Evolutionary conservation across 2,888 invertebrate genomes (phyloP), one percentile per base, ranked within the genome.

Genomic region (Harmothoe impar): DNA sequence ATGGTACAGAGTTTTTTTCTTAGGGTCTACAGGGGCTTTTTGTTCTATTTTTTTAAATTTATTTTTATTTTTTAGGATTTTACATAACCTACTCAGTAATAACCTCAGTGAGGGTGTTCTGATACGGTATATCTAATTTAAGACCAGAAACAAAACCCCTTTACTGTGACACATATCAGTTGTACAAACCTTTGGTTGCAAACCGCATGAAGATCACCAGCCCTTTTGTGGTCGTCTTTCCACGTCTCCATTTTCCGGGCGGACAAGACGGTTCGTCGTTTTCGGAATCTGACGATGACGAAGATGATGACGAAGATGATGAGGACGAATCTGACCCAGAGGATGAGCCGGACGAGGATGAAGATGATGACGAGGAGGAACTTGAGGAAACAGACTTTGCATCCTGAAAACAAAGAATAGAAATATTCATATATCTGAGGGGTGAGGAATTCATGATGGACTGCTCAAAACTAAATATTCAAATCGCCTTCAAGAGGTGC

Each of bases 131-230:
- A n/a, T n/a, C n/a, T n/a, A n/a, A n/a, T n/a, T n/a, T n/a, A n/a
- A n/a, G n/a, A n/a, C n/a, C n/a, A n/a, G n/a, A n/a, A n/a, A n/a
- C 43, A 10, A 43, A 43, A 43, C 43, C 43, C 43, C 43, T 43
- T 10, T 43, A 3, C 43, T 43, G 43, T 43, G 3, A 7, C 10
- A 3, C 3, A 43, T 43, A 10, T 43, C 43, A 43, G 3, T 10
- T 10, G 10, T 43, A 43, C 43, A 43, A 43, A 86, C 86, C 52
- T 86, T 86, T 86, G 17, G 86, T 86, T 1, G 86, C 86, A 86
- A 86, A 54, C 7, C 86, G 33, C 15, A 86, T n/a, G 86, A 31
- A 86, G 29, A 86, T 51, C 5, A 12, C 31, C 25, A n/a, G 54
- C 29, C 56, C 86, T 15, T 54, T 29, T 3, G 12, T 1, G 52